Evolutionary conservation across 2,113 vertebrate species (phyloP).

Genomic region (Cyprinodon variegatus): DNA sequence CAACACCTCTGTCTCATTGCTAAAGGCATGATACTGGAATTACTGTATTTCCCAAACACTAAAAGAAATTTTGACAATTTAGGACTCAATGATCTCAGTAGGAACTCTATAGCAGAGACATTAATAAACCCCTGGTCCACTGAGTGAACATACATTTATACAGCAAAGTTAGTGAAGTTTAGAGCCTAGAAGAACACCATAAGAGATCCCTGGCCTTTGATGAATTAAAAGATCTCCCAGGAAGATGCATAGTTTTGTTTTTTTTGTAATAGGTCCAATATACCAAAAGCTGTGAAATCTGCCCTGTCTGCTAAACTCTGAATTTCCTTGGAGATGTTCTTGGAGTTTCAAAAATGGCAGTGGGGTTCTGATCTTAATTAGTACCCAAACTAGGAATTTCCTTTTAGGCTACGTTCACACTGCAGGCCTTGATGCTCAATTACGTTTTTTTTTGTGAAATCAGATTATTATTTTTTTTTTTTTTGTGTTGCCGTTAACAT

Average conservation of each 20-base stretch:
- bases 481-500: no score
- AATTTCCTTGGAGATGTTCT: background rate
- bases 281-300: background rate
- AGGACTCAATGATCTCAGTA: background rate
- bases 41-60: background rate
- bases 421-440: no score
- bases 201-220: background rate
- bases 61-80: background rate
- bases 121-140: background rate
- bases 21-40: background rate
- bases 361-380: background rate
- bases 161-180: background rate
- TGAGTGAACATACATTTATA: background rate
- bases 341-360: background rate
- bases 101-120: background rate
- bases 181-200: background rate
- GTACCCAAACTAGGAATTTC: background rate
- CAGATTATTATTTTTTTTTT: no score
- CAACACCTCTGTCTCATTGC: no score
- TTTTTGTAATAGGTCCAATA: no score
- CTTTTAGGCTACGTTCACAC: no score
- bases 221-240: background rate
- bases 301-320: background rate
- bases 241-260: background rate
- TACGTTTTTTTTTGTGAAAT: no score